Percentiles rank a stretch among this genome's conserved stretches.
Evolutionary conservation across 2,797 vertebrate genomes (phyloP).

Genomic region (Megaceryle alcyon): DNA sequence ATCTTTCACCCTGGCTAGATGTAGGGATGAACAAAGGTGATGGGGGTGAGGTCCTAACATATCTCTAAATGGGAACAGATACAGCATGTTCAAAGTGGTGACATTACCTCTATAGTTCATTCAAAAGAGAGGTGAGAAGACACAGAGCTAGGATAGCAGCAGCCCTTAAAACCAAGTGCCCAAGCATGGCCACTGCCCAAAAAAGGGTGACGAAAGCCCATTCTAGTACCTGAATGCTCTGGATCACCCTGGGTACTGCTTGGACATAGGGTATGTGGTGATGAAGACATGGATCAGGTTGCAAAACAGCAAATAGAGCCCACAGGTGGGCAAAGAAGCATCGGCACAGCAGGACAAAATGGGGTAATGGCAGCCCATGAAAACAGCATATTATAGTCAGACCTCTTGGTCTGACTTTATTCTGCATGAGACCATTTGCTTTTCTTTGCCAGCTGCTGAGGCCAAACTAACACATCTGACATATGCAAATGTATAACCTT

Average conservation of each 20-base stretch:
- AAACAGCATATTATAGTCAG: accelerated
- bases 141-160: not conserved
- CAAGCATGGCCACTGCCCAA: not conserved
- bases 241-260: not conserved
- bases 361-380: not conserved
- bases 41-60: not conserved
- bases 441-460: not conserved
- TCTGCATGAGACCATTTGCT: not conserved
- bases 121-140: not conserved
- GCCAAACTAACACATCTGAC: not conserved
- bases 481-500: not conserved
- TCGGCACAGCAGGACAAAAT: not conserved
- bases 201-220: not conserved
- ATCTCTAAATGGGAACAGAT: not conserved
- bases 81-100: not conserved
- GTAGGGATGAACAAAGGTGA: not conserved
- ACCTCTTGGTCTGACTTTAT: not conserved
- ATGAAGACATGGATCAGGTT: not conserved
- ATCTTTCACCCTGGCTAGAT: not conserved
- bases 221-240: not conserved
- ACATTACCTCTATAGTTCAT: not conserved
- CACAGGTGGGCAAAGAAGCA: not conserved
- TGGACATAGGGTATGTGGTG: not conserved
- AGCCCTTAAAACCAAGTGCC: not conserved
- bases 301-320: not conserved